phyloP scores from a whole-genome alignment of 2,113 vertebrate genomes.

The Colaptes auratus region DNA sequence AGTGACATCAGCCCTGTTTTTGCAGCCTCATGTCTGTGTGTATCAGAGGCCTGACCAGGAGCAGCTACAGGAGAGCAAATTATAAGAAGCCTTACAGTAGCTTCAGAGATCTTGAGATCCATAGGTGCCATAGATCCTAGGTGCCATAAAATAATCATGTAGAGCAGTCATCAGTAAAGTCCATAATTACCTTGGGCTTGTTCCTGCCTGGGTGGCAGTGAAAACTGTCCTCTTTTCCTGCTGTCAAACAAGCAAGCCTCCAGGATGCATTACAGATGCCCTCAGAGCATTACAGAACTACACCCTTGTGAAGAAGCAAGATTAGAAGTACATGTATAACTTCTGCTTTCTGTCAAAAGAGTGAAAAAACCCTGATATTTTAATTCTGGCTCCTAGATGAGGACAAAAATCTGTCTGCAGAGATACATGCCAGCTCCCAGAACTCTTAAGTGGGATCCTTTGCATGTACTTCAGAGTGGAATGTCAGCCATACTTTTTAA shows the following conservation, averaged over 20 bases:
- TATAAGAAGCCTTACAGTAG: neutral
- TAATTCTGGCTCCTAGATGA: neutral
- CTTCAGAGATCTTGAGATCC: neutral
- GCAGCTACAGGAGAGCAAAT: neutral
- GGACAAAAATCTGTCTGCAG: slow-evolving; percentile 14
- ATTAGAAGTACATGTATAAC: neutral
- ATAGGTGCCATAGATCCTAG: no score
- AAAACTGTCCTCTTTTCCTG: neutral
- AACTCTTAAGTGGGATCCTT: neutral
- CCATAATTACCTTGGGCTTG: neutral
- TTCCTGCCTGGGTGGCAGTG: neutral
- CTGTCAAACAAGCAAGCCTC: neutral
- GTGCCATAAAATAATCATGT: neutral
- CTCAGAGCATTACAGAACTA: neutral
- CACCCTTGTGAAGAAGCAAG: neutral
- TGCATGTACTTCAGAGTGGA: neutral
- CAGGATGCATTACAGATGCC: neutral
- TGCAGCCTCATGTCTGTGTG: neutral
- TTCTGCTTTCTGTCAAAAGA: neutral
- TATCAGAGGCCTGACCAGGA: neutral
- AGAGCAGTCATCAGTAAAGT: neutral
- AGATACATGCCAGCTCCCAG: neutral
- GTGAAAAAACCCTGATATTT: neutral
- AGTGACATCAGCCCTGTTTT: neutral
- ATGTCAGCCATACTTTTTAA: neutral